Evolutionary conservation across 2,797 vertebrate species (phyloP), one percentile per base, ranked within the genome.

Genomic region (Taeniopygia guttata): DNA sequence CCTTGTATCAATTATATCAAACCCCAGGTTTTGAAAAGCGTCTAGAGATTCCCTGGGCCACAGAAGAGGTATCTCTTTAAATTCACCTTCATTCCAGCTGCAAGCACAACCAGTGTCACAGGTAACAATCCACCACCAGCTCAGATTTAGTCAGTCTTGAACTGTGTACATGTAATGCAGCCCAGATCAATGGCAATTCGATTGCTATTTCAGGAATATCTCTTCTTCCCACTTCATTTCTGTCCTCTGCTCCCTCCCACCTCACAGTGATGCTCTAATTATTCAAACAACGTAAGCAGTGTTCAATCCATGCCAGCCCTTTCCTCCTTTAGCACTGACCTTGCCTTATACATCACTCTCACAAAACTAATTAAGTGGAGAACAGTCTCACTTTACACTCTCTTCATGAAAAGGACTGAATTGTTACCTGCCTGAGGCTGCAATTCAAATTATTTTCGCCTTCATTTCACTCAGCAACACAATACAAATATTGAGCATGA

Each of bases 321-420:
- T 94, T 83, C 84, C 76, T 96, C 91, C 89, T 87, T 81, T 84
- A 91, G 91, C 82, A 3, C 87, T 94, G 94, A 96, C 94, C 94
- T 96, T 92, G 87, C 94, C 73, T 89, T 93, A 62, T 11, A 86
- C 90, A 91, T 92, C 92, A 42, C 58, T 89, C 89, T 75, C 87
- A 81, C 92, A 84, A 93, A 97, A 94, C 91, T 95, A 96, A 96
- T 96, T 96, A 94, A 90, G 89, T 67, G 77, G 67, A 73, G 89
- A 94, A 94, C 74, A 40, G 74, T 40, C 85, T 86, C 91, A n/a
- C 82, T 95, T 93, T 84, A 86, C 79, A 56, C 91, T 84, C 73
- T 68, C 76, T 73, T 81, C 87, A 63, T 76, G 82, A 81, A 89
- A 85, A 85, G 85, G 75, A 45, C 82, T n/a, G 45, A 81, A 91